phyloP scores from a whole-genome alignment of 2,113 vertebrate species.

The Pterocles gutturalis region DNA sequence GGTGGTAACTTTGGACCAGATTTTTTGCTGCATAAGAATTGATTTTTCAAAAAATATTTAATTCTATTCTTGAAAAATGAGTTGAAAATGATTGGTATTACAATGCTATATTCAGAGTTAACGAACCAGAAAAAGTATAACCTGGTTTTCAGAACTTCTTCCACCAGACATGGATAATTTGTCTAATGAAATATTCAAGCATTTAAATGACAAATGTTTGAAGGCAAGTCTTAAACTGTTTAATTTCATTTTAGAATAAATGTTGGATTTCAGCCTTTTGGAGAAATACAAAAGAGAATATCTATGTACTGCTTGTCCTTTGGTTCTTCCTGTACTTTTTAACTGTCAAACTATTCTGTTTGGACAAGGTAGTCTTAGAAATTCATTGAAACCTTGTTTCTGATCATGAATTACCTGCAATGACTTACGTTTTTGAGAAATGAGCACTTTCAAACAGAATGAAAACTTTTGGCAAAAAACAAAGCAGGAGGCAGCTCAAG shows the following conservation, averaged over 20 bases:
- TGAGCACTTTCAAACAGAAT: not conserved
- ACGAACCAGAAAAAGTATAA: slow-evolving; percentile 59
- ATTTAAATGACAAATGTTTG: slow-evolving; percentile 51
- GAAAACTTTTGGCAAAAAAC: not conserved
- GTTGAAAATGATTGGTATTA: slow-evolving; percentile 53
- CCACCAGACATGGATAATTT: slow-evolving; percentile 39
- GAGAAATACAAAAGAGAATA: not conserved
- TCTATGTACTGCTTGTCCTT: not conserved
- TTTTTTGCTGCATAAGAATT: not conserved
- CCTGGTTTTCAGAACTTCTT: slow-evolving; percentile 51
- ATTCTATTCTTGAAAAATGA: slow-evolving; percentile 36
- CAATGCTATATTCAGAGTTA: slow-evolving; percentile 32
- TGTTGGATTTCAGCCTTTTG: not conserved
- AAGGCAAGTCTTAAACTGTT: slow-evolving; percentile 12
- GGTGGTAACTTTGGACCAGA: not conserved
- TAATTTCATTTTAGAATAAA: slow-evolving; percentile 27
- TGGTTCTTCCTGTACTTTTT: not conserved
- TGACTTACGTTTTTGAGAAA: not conserved
- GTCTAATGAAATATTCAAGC: slow-evolving; percentile 39
- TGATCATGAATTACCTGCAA: not conserved
- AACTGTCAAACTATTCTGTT: not conserved
- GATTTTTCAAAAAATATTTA: slow-evolving; percentile 28
- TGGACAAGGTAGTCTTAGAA: not conserved
- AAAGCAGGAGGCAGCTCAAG: not conserved
- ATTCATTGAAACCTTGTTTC: not conserved